Evolutionary conservation across 2,888 invertebrate species (phyloP).

Genomic region (Halictus quadricinctus): DNA sequence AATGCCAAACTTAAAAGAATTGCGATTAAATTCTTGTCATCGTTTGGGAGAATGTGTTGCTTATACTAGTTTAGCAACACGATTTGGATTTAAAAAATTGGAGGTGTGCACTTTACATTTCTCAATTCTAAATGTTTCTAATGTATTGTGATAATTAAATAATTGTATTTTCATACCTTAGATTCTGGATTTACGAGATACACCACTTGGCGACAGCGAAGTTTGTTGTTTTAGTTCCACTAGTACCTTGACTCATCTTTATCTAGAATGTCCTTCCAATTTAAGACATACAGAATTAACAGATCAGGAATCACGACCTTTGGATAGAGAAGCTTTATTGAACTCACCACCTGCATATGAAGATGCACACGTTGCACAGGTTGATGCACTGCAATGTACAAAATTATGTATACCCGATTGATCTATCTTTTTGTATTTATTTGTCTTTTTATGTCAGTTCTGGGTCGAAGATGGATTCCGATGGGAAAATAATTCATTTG

Average conservation of each 20-base stretch:
- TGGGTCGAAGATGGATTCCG: conserved; percentile 60
- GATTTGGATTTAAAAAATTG: conserved; percentile 87
- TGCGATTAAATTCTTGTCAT: conserved; percentile 87
- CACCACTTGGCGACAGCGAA: conserved; percentile 85
- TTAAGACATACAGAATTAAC: conserved; percentile 56
- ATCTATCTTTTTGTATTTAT: neutral
- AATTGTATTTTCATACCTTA: conserved; percentile 61
- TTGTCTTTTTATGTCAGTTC: conserved; percentile 41
- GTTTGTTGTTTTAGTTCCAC: conserved; percentile 85
- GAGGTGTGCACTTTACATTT: conserved; percentile 80
- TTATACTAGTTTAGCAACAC: conserved; percentile 89
- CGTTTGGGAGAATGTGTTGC: conserved; percentile 89
- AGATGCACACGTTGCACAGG: conserved; percentile 71
- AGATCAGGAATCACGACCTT: conserved; percentile 62
- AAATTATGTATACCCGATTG: neutral
- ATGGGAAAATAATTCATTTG: conserved; percentile 51
- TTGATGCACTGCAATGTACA: conserved; percentile 26
- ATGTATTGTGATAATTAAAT: neutral
- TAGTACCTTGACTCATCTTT: conserved; percentile 83
- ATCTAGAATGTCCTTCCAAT: conserved; percentile 82
- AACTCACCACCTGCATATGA: conserved; percentile 69
- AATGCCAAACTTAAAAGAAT: conserved; percentile 85
- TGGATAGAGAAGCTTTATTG: conserved; percentile 65
- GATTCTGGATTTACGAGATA: conserved; percentile 84
- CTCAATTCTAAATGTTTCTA: neutral